Percentiles rank a stretch among this genome's conserved stretches.
These are phyloP conservation scores for Oreochromis mossambicus DNA, from an alignment of 2,797 vertebrate genomes.

Conservation along the genomic window DNA sequence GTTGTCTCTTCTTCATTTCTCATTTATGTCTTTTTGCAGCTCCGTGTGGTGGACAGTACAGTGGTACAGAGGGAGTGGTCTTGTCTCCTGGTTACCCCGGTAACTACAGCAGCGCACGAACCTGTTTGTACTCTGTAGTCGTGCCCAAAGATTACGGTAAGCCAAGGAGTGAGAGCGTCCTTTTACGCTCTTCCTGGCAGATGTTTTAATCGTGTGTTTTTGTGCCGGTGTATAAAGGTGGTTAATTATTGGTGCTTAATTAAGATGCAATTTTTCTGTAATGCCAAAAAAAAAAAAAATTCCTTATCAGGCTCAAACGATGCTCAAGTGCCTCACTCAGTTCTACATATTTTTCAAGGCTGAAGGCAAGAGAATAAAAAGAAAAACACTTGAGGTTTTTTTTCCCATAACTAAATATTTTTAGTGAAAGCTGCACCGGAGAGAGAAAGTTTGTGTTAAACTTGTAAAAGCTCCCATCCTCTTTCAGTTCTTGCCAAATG, in stretches of 20 bases:
- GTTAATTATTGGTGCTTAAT: neutral
- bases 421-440: neutral
- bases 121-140: slow-evolving; percentile 89
- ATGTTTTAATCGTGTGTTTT: neutral
- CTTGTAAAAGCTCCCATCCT: neutral
- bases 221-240: neutral
- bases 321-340: neutral
- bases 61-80: slow-evolving; percentile 89
- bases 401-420: neutral
- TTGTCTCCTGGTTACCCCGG: slow-evolving; percentile 93
- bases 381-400: neutral
- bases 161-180: neutral
- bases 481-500: neutral
- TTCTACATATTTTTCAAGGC: neutral
- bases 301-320: neutral
- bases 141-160: slow-evolving; percentile 96
- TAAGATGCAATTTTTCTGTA: neutral
- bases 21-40: slow-evolving; percentile 74
- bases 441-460: slow-evolving; percentile 3
- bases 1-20: slow-evolving; percentile 11
- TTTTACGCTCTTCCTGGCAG: neutral
- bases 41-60: slow-evolving; percentile 93
- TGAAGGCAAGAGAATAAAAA: neutral
- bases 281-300: neutral
- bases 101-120: slow-evolving; percentile 91